Base-by-base conservation (phyloP, 2,113 vertebrate genomes). In the Eleginops maclovinus region DNA sequence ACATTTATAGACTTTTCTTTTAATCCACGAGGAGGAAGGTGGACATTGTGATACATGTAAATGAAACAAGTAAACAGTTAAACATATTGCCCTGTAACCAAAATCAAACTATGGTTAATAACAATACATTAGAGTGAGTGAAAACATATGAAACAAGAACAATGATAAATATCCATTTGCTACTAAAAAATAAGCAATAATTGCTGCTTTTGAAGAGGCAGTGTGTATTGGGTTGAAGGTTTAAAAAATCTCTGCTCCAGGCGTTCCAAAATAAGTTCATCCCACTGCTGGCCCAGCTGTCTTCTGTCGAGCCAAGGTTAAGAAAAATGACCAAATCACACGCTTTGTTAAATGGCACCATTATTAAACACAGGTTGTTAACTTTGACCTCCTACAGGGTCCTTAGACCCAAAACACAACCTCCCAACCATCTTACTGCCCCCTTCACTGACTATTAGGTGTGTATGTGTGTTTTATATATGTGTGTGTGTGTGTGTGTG, bases 301-400 rank as follows among this genome's bases (percentile, higher is more conserved):
- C 65, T 36, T 51, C 16, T 69, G 46, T 14, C 24, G 2, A 55
- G 22, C 6, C 0, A 55, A 28, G 14, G 24, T n/a, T 44, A 66
- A 59, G 46, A 50, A 40, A 56, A 71, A 60, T 75, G 15, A 64
- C 44, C 21, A 60, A 47, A 70, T 70, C 71, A 61, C 40, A 36
- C 19, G 79, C 9, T 60, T 61, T 50, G 22, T 65, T 60, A 56
- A 47, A 70, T 47, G 55, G 26, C 72, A 59, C 66, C 60, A 53
- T 62, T 62, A 79, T 81, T 79, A 46, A 82, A 71, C 66, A 71
- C 67, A 44, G 50, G 59, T 69, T 43, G 71, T 87, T 81, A 85
- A 75, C 75, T 26, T 19, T 87, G 88, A 92, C 88, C 85, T 89
- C 72, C 71, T 65, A 59, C 58, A 44, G 26, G 67, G 69, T 85